phyloP scores from a whole-genome alignment of 2,888 invertebrate genomes.

The Cylindroiulus punctatus region DNA sequence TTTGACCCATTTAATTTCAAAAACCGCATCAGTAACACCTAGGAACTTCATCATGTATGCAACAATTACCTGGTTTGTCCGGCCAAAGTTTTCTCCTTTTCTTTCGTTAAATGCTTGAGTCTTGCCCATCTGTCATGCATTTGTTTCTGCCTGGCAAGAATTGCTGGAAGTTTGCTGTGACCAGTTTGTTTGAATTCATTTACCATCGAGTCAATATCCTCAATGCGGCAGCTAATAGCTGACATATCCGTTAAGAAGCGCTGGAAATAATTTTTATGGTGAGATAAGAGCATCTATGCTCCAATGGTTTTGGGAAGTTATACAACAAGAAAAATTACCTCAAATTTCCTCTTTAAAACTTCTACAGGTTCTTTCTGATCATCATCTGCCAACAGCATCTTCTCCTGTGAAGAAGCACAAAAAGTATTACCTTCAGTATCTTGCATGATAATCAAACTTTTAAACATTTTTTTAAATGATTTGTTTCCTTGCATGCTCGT shows the following conservation, averaged over 20 bases:
- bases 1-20: constrained; percentile 48
- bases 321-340: constrained; percentile 69
- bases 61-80: constrained; percentile 80
- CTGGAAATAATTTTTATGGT: constrained; percentile 65
- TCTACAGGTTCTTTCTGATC: constrained; percentile 90
- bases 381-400: constrained; percentile 78
- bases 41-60: no score
- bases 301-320: not conserved
- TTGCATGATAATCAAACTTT: no score
- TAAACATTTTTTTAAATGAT: no score
- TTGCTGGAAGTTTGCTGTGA: constrained; percentile 86
- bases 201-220: constrained; percentile 87
- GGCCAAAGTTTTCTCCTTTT: constrained; percentile 90
- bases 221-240: constrained; percentile 90
- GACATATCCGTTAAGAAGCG: constrained; percentile 95
- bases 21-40: no score
- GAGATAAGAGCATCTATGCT: not conserved
- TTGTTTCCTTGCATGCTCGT: no score
- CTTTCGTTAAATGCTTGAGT: constrained; percentile 83
- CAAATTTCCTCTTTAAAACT: constrained; percentile 92
- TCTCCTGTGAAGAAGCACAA: constrained; percentile 71
- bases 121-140: constrained; percentile 78
- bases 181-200: constrained; percentile 83
- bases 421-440: no score
- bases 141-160: constrained; percentile 79